Evolutionary conservation across 1,140 invertebrate genomes (phyloP).

Genomic region (Cydia strobilella): DNA sequence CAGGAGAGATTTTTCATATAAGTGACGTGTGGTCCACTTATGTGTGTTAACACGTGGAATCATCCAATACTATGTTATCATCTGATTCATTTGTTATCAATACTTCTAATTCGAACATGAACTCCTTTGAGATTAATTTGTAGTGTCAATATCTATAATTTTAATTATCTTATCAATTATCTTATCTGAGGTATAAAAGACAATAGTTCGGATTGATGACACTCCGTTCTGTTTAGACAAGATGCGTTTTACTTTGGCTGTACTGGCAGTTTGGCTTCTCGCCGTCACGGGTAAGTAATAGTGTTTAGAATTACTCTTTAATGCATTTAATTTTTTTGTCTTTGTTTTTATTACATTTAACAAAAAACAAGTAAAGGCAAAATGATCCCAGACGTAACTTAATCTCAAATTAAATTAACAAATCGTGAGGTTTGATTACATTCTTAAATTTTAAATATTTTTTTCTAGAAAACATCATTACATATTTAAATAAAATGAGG

Average conservation of each 20-base stretch:
- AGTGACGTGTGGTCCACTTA: background rate
- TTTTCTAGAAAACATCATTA: too few relatives aligned
- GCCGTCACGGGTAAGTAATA: background rate
- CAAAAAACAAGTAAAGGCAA: too few relatives aligned
- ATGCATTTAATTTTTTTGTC: too few relatives aligned
- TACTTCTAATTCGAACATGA: background rate
- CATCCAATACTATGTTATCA: background rate
- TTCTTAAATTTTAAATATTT: too few relatives aligned
- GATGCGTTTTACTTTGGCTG: conserved; percentile 9
- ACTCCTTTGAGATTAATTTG: conserved; percentile 8
- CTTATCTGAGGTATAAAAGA: conserved; percentile 23
- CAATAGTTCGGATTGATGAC: background rate
- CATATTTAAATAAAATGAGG: too few relatives aligned
- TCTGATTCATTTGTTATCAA: background rate
- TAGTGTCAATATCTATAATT: conserved; percentile 14
- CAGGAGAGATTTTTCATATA: background rate
- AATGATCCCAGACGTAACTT: too few relatives aligned
- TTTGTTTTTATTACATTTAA: too few relatives aligned
- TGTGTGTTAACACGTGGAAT: background rate
- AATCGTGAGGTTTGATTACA: too few relatives aligned
- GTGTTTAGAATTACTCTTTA: background rate
- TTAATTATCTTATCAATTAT: conserved; percentile 10
- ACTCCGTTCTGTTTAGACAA: conserved; percentile 7
- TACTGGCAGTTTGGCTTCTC: background rate
- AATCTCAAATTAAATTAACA: too few relatives aligned